Evolutionary conservation across 2,113 vertebrate genomes (phyloP).

Genomic region (Laterallus jamaicensis): DNA sequence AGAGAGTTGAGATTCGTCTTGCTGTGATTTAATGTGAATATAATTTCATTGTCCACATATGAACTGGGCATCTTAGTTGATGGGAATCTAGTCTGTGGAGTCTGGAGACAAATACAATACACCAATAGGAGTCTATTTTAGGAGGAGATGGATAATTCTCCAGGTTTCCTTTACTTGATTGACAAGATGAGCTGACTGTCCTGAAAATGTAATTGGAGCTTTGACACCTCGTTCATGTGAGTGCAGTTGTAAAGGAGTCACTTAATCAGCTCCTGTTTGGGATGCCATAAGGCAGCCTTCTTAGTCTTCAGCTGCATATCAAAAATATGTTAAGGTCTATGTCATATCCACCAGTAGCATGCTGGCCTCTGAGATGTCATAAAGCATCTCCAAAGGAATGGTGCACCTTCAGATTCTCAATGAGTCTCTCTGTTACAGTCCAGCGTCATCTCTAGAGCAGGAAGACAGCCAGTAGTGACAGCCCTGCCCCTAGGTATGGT

Average conservation of each 20-base stretch:
- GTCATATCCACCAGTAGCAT: background rate
- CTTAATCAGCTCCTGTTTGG: background rate
- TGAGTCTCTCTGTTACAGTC: background rate
- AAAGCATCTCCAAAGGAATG: background rate
- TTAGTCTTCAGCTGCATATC: background rate
- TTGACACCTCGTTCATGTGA: background rate
- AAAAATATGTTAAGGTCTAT: background rate
- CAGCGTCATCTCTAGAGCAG: background rate
- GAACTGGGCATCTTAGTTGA: background rate
- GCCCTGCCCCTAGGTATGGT: background rate
- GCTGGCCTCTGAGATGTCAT: background rate
- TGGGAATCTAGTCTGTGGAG: background rate
- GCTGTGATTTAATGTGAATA: background rate
- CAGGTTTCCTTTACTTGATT: background rate
- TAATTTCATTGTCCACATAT: background rate
- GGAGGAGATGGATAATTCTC: background rate
- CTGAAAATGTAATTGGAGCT: background rate
- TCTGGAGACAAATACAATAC: background rate
- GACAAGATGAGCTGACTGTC: background rate
- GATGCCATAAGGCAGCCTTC: background rate
- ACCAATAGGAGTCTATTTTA: background rate
- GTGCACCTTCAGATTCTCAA: background rate
- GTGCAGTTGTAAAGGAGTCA: background rate
- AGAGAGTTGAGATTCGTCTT: background rate
- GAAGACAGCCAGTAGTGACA: background rate